Base-by-base conservation (phyloP, 2,797 vertebrate species). In the Xenentodon cancila region DNA sequence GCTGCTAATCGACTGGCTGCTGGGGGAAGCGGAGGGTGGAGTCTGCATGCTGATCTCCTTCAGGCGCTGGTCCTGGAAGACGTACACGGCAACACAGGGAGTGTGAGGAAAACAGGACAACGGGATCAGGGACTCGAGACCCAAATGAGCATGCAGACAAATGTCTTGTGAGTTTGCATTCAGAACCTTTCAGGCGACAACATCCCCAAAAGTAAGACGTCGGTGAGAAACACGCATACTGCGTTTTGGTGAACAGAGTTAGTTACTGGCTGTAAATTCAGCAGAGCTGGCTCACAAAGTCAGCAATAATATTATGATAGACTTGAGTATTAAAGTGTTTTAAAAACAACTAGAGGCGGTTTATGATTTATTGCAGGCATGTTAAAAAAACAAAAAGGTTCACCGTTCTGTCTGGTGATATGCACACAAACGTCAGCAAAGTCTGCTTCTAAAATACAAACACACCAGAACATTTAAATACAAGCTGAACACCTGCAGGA, bases 41-140 rank as follows among this genome's bases (percentile, higher is more conserved):
- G 95, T 92, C 27, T 92, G 87, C 78, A 91, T 77, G 79, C 68
- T 47, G 32, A 96, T 95, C 86, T 97, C 96, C 90, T 94, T 95
- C 78, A 97, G 90, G 52, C 95, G 93, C 80, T 95, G 96, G 74
- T 97, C 96, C 96, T 97, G 85, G n/a, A 59, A 59, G 1, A 58
- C 9, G 59, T 6, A 71, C 13, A 3, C 37, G 9, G 3, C 12
- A 13, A 13, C 37, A 63, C 7, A 70, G 42, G 66, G 1, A 49
- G 7, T 48, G 2, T 12, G 27, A 53, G 9, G 54, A 21, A 58
- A 32, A 53, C 16, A 50, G 43, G 32, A 61, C 50, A 58, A 25
- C 34, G 49, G 20, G 32, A 55, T 27, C 54, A 68, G 53, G 46
- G 73, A 68, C 54, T 40, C 32, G 1, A 21, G 32, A 32, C 3